These are phyloP conservation scores for Eristalinus sepulchralis DNA, from an alignment of 2,888 invertebrate species.

Conservation along the genomic window DNA sequence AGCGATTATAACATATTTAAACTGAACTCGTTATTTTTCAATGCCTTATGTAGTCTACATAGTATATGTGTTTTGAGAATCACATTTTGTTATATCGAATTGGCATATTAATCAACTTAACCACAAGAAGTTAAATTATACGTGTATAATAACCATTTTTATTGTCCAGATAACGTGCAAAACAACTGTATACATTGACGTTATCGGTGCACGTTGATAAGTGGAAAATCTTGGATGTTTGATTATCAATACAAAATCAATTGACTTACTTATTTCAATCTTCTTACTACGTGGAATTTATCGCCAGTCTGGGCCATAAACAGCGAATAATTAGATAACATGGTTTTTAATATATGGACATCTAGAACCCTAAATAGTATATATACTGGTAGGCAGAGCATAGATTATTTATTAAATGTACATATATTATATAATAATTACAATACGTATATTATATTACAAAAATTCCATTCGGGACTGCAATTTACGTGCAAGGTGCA, in stretches of 20 bases:
- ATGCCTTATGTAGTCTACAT: no score
- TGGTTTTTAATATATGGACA: not conserved
- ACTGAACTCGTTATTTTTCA: not conserved
- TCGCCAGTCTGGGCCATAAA: not conserved
- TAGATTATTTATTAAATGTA: no score
- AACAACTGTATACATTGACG: not conserved
- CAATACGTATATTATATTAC: no score
- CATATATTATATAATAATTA: no score
- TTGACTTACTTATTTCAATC: constrained; percentile 3
- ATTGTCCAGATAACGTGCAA: constrained; percentile 39
- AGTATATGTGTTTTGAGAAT: no score
- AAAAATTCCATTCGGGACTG: no score
- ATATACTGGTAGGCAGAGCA: no score
- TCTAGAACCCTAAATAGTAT: no score
- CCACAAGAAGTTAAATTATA: constrained; percentile 11
- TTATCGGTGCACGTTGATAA: constrained; percentile 35
- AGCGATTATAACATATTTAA: no score
- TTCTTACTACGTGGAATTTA: not conserved
- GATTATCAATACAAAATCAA: constrained; percentile 10
- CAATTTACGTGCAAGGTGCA: no score
- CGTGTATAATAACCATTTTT: constrained; percentile 15
- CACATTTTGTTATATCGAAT: not conserved
- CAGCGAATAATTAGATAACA: not conserved
- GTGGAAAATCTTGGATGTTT: constrained; percentile 1
- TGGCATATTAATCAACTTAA: not conserved